phyloP scores from a whole-genome alignment of 2,113 vertebrate species.

The Numida meleagris region DNA sequence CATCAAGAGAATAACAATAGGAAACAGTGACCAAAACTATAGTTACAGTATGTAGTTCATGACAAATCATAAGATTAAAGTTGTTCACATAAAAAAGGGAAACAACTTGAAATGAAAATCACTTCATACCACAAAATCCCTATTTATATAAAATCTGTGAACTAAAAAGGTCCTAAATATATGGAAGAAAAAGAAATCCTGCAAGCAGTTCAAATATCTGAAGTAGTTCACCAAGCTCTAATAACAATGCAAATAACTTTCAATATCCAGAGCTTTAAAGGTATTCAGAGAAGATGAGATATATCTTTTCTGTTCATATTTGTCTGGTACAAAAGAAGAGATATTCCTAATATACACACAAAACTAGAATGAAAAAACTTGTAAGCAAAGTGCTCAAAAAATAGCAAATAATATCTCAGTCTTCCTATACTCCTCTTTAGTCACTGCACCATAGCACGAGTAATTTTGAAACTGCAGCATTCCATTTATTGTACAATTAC shows the following conservation, averaged over 20 bases:
- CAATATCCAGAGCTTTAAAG: slow-evolving; percentile 39
- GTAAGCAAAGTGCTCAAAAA: slow-evolving; percentile 63
- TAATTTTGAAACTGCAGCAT: slow-evolving; percentile 72
- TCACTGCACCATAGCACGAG: slow-evolving; percentile 41
- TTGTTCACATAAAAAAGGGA: background rate
- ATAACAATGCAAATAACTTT: slow-evolving; percentile 43
- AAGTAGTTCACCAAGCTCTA: slow-evolving; percentile 29
- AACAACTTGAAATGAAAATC: background rate
- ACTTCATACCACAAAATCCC: background rate
- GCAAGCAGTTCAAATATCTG: background rate
- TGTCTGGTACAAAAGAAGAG: slow-evolving; percentile 52
- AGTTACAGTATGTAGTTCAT: background rate
- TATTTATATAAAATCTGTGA: slow-evolving; percentile 3
- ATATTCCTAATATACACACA: slow-evolving; percentile 62
- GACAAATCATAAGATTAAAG: background rate
- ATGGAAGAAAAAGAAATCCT: background rate
- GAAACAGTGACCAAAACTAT: slow-evolving; percentile 21
- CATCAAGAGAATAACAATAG: background rate
- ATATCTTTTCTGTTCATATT: slow-evolving; percentile 17
- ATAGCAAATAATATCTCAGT: slow-evolving; percentile 53
- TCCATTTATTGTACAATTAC: slow-evolving; percentile 80
- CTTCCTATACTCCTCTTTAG: slow-evolving; percentile 60
- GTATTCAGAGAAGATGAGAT: slow-evolving; percentile 19
- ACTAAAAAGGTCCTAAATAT: background rate
- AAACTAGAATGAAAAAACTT: slow-evolving; percentile 66